Evolutionary conservation across 2,888 invertebrate genomes (phyloP).

Genomic region (Drosophila seclusa): DNA sequence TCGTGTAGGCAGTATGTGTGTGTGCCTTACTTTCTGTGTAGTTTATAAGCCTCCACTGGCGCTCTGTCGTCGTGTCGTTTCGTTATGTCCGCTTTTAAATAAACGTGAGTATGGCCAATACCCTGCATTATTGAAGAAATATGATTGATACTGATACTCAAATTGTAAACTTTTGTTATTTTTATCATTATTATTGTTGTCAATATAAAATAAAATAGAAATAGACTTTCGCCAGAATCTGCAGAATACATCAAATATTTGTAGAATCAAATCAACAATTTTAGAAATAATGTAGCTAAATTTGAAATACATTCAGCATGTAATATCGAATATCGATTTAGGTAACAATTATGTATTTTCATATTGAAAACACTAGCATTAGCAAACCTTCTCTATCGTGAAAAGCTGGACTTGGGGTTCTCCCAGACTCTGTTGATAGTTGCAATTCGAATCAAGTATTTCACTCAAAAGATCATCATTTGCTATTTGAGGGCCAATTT

Average conservation of each 20-base stretch:
- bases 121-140: conserved; percentile 10
- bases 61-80: conserved; percentile 22
- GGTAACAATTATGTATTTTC: not conserved
- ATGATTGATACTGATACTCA: not conserved
- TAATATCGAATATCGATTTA: not conserved
- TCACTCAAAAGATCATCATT: not conserved
- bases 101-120: conserved; percentile 25
- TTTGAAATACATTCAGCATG: not conserved
- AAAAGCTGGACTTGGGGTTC: not conserved
- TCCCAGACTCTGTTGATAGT: not conserved
- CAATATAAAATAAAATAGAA: no score
- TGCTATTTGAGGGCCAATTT: not conserved
- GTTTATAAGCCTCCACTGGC: conserved; percentile 50
- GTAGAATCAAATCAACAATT: not conserved
- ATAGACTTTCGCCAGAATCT: not conserved
- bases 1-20: not conserved
- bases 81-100: conserved; percentile 21
- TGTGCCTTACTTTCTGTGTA: conserved; percentile 27
- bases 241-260: not conserved
- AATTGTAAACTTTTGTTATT: not conserved
- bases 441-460: no score
- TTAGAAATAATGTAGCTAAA: not conserved
- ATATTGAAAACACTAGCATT: not conserved
- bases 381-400: not conserved
- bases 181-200: not conserved